Evolutionary conservation across 2,797 vertebrate genomes (phyloP).

Genomic region (Sebastes oblongus): DNA sequence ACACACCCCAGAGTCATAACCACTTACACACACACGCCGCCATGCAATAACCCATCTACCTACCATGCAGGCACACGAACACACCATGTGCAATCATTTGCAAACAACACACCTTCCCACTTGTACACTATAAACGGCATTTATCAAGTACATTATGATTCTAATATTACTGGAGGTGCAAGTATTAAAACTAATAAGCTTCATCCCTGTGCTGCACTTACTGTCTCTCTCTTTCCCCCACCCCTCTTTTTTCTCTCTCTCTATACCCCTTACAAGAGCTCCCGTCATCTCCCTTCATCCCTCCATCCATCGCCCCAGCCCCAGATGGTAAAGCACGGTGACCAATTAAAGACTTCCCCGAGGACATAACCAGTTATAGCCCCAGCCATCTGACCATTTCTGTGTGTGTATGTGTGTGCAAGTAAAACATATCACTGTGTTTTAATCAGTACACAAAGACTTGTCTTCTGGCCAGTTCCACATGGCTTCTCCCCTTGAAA

Average conservation of each 20-base stretch:
- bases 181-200: constrained; percentile 67
- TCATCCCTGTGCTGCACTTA: constrained; percentile 44
- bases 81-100: constrained; percentile 4
- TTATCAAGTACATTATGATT: constrained; percentile 60
- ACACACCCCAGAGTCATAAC: constrained; percentile 45
- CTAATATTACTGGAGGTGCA: constrained; percentile 53
- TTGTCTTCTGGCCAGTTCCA: constrained; percentile 39
- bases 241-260: not conserved
- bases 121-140: constrained; percentile 48
- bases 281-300: constrained; percentile 57
- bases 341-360: constrained; percentile 84
- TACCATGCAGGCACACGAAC: constrained; percentile 13
- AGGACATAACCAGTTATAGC: constrained; percentile 78
- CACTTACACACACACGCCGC: constrained; percentile 7
- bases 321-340: constrained; percentile 83
- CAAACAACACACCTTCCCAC: constrained; percentile 23
- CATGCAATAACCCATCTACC: constrained; percentile 42
- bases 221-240: not conserved
- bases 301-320: constrained; percentile 61
- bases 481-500: not conserved
- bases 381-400: constrained; percentile 78
- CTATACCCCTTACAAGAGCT: constrained; percentile 48
- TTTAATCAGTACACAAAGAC: constrained; percentile 70
- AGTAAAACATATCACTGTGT: constrained; percentile 50
- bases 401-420: constrained; percentile 14